Base-by-base conservation (phyloP, 2,888 invertebrate species). In the Pyrrhosoma nymphula region DNA sequence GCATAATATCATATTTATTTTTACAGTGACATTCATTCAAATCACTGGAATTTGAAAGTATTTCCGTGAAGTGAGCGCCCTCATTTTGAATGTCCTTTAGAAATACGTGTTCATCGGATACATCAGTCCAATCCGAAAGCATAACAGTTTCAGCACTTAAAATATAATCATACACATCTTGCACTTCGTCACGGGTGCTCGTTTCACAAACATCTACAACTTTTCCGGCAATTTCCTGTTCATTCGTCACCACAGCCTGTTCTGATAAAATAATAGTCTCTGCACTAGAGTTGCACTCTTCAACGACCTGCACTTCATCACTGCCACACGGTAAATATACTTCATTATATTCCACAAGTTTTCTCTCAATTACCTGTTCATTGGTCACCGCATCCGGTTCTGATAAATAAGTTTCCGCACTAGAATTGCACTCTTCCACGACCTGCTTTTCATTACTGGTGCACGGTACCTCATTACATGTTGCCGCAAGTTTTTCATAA, bases 101-200 rank as follows among this genome's bases (percentile, higher is more conserved):
- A 63, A 63, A 63, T 63, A 63, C 63, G 18, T 63, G 63, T 63
- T 63, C 63, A 63, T 63, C 63, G 63, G 63, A 63, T 63, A 63
- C 63, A 63, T 63, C 63, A 63, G 63, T 63, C 63, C 63, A 63
- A 63, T 63, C 63, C 63, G 63, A 63, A 63, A 23, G 16, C 63
- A 63, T 63, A 63, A 63, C 63, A 63, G 63, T 63, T 63, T 63
- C 63, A 63, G 63, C 63, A 63, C 63, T 63, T 63, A 63, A 63
- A 63, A 63, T 63, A 18, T 63, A 14, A 63, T 63, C 63, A 63
- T 63, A 63, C 63, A 63, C 16, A 63, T 63, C 63, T 63, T 63
- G 63, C 63, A 63, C 23, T 63, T 63, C 63, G 63, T 63, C 63
- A 63, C 8, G 63, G 18, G 63, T 63, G 63, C 63, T 63, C 63